Conservation (phyloP, 2,797 vertebrate genomes). For the Neosilurus hyrtlii region DNA sequence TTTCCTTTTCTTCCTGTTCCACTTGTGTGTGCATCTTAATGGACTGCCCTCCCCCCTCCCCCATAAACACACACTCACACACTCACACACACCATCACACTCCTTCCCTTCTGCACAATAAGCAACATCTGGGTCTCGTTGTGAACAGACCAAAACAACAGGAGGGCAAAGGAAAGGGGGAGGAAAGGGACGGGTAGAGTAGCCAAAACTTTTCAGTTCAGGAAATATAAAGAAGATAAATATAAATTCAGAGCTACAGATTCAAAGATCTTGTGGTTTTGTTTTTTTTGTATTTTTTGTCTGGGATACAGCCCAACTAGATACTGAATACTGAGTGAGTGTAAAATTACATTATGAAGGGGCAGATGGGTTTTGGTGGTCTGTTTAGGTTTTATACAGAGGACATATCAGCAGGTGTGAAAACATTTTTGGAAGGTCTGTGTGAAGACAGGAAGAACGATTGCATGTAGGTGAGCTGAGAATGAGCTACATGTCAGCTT, state of each 20-base stretch:
- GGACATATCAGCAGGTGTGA: conserved; percentile 28
- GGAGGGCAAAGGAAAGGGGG: conserved; percentile 28
- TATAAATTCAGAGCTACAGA: conserved; percentile 17
- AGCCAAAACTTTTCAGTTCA: conserved; percentile 1
- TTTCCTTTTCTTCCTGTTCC: conserved; percentile 23
- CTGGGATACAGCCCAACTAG: conserved; percentile 10
- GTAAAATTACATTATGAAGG: background rate
- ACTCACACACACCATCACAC: conserved; percentile 16
- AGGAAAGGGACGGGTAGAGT: conserved; percentile 27
- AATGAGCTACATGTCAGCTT: conserved; percentile 26
- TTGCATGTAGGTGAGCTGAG: conserved; percentile 33
- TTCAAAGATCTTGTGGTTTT: background rate
- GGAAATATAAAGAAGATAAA: conserved; percentile 32
- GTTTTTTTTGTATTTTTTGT: background rate
- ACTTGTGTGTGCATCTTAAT: conserved; percentile 39
- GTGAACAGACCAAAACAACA: conserved; percentile 66
- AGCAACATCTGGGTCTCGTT: conserved; percentile 80
- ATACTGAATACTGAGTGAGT: conserved; percentile 22
- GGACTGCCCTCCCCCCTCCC: conserved; percentile 50
- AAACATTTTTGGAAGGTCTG: conserved; percentile 35
- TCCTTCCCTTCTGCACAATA: conserved; percentile 70
- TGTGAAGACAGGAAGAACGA: conserved; percentile 13
- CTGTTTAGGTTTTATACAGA: conserved; percentile 12
- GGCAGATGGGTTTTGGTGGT: background rate
- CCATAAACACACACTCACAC: conserved; percentile 32